Evolutionary conservation across 2,113 vertebrate species (phyloP).

Genomic region (Halcyon malimbica): DNA sequence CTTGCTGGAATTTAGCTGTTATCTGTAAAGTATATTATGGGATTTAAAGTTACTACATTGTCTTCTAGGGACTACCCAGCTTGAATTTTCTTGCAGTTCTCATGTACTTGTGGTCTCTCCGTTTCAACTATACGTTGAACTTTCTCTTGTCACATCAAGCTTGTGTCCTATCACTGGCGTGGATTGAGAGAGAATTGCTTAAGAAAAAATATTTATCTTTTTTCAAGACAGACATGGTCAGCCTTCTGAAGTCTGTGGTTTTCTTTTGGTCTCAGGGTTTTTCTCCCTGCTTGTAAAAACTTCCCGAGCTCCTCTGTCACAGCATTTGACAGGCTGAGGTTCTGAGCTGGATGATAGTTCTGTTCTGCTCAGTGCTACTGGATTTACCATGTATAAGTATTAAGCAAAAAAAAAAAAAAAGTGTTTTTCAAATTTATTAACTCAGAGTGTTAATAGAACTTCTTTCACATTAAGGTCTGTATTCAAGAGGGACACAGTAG

Average conservation of each 20-base stretch:
- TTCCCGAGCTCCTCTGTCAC: neutral
- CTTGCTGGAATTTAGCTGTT: conserved; percentile 59
- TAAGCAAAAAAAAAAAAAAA: neutral
- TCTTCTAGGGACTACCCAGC: neutral
- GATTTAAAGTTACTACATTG: conserved; percentile 41
- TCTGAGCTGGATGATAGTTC: neutral
- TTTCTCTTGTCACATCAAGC: neutral
- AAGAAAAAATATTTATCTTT: neutral
- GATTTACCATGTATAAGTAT: neutral
- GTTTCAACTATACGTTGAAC: neutral
- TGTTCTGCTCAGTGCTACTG: neutral
- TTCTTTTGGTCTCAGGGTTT: neutral
- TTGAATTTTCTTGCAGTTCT: conserved; percentile 26
- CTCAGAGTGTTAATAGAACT: neutral
- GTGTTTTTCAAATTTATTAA: neutral
- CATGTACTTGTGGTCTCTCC: neutral
- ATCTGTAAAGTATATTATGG: conserved; percentile 14
- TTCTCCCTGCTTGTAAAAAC: neutral
- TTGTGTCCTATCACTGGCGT: neutral
- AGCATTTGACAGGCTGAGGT: neutral
- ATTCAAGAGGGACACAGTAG: neutral
- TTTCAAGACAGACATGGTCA: neutral
- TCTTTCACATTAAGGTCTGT: neutral
- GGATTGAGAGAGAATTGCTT: neutral
- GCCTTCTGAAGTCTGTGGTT: neutral